phyloP scores from a whole-genome alignment of 2,888 invertebrate genomes.

The Chrysolina americana region DNA sequence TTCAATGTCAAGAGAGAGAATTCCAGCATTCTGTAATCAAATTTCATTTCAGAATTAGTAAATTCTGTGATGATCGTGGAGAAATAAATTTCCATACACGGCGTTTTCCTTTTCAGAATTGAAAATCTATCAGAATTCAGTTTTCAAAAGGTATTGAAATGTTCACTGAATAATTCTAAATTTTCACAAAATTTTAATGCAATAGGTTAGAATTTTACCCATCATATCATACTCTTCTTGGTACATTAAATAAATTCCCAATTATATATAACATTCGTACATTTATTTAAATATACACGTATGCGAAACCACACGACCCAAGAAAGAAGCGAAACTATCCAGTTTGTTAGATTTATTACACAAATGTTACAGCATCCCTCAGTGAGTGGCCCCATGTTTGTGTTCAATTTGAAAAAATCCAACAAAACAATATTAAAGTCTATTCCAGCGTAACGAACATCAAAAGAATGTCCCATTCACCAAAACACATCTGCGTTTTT shows the following conservation, averaged over 20 bases:
- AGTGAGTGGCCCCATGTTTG: constrained; percentile 36
- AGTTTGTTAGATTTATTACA: constrained; percentile 27
- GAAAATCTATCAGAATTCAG: too few species aligned
- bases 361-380: constrained; percentile 31
- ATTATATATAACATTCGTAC: not conserved
- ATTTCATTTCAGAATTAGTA: too few species aligned
- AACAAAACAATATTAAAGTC: constrained; percentile 42
- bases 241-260: not conserved
- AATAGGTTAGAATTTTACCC: too few species aligned
- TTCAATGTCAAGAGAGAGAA: too few species aligned
- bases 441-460: constrained; percentile 37
- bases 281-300: not conserved
- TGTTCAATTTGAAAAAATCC: constrained; percentile 47
- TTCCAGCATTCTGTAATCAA: too few species aligned
- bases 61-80: too few species aligned
- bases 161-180: too few species aligned
- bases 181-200: too few species aligned
- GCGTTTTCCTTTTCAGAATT: too few species aligned
- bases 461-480: constrained; percentile 43
- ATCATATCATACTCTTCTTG: not conserved
- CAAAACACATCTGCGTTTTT: constrained; percentile 45
- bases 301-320: constrained; percentile 3
- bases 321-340: constrained; percentile 24
- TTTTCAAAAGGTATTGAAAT: too few species aligned
- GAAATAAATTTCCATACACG: too few species aligned